Conservation (phyloP, 2,888 invertebrate genomes). For the Cantharis rufa region DNA sequence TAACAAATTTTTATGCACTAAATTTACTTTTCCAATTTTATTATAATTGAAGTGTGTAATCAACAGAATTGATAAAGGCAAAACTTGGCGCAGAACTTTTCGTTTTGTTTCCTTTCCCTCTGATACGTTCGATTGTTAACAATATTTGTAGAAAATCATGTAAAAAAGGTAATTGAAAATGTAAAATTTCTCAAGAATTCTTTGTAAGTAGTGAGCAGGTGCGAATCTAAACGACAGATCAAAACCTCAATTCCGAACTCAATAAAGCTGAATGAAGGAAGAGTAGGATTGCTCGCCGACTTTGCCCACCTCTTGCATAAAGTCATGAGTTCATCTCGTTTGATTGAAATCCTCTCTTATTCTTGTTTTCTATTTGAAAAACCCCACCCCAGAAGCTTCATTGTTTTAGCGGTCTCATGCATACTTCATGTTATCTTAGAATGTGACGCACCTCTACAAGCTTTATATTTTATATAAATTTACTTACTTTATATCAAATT, state of each 20-base stretch:
- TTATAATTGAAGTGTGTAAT: background rate
- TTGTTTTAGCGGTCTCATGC: conserved; percentile 57
- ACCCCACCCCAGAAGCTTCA: conserved; percentile 54
- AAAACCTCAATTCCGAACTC: conserved; percentile 29
- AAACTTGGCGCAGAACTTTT: background rate
- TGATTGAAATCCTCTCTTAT: conserved; percentile 59
- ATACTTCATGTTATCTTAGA: conserved; percentile 53
- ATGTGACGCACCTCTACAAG: conserved; percentile 28
- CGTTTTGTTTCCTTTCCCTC: background rate
- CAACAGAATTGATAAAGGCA: background rate
- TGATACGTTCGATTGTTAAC: background rate
- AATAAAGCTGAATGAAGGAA: conserved; percentile 39
- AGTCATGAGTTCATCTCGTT: conserved; percentile 59
- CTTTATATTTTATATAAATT: conserved; percentile 28
- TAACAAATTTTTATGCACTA: background rate
- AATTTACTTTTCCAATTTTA: background rate
- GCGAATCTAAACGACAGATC: conserved; percentile 27
- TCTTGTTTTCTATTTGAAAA: conserved; percentile 55
- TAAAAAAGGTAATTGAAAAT: conserved; percentile 8
- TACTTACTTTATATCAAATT: conserved; percentile 9
- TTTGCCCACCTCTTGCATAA: conserved; percentile 56
- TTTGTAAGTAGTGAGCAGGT: conserved; percentile 19
- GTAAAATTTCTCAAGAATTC: conserved; percentile 16
- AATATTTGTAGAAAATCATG: conserved; percentile 6
- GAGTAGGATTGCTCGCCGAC: conserved; percentile 42